Evolutionary conservation across 92 coral and sea anemone species (phyloP), one percentile per base, ranked within the genome.

Genomic region (Epizoanthus rinbou): DNA sequence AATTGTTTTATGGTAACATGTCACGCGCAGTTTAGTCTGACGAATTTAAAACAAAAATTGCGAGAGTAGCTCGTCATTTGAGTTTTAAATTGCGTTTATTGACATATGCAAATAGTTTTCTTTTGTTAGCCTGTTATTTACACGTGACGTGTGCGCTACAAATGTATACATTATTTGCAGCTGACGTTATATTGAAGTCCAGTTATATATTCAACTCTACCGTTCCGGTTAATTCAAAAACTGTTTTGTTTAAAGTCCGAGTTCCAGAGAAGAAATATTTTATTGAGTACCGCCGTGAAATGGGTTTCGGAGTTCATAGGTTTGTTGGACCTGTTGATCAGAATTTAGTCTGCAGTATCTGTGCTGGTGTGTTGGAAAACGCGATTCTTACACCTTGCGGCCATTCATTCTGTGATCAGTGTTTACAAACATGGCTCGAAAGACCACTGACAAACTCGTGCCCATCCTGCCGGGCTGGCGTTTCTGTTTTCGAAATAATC

Each of bases 331-430:
- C 91, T 31, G 90, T 97, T 58, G 99, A 97, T 74, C 99, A 91
- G 80, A 97, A 97, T 86, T 87, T 97, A 73, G 75, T 94, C 63
- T 97, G 99, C 66, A 93, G 97, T 82, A 97, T 97, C 69, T 97
- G 99, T 56, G 99, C 95, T 18, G 98, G 98, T 69, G 99, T 97
- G 45, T 69, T 97, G 18, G 92, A 97, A 87, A 86, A 94, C 43
- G 97, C 99, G 23, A 91, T 94, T 11, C 90, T 93, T 52, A 94
- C 99, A 56, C 95, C 95, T 28, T 97, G 99, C 73, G 99, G 99
- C 6, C 99, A 97, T 80, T 92, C 97, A 57, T 97, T 94, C 80
- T 97, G 99, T 79, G 94, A 92, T 69, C 75, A 85, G 59, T 97
- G 99, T 76, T 81, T 97, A 59, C 90, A 97, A 78, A 97, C 88